phyloP scores from a whole-genome alignment of 2,797 vertebrate species.

The Mus spretus region DNA sequence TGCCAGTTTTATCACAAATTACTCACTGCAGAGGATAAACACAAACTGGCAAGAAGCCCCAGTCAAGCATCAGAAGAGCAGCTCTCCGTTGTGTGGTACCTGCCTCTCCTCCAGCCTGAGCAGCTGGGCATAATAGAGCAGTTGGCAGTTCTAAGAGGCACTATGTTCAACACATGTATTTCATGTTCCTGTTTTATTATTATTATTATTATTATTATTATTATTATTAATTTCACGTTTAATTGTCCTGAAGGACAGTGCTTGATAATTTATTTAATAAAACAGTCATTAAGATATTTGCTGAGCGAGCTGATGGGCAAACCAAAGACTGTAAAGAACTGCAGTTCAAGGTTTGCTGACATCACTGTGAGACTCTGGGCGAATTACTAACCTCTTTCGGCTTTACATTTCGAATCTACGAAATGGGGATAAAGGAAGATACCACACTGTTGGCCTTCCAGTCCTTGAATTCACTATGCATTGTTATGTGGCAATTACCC shows the following conservation, averaged over 20 bases:
- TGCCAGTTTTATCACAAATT: constrained; percentile 80
- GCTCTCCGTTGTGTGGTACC: constrained; percentile 38
- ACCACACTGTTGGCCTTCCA: background rate
- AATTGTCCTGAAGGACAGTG: constrained; percentile 28
- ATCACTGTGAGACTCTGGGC: background rate
- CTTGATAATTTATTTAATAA: constrained; percentile 58
- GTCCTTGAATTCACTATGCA: background rate
- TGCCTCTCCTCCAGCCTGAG: constrained; percentile 47
- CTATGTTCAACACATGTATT: constrained; percentile 4
- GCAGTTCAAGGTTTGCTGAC: background rate
- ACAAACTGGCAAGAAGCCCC: constrained; percentile 72
- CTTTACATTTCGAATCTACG: background rate
- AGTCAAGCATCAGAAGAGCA: constrained; percentile 44
- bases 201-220: background rate
- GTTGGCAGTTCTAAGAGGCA: constrained; percentile 15
- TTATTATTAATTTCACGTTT: constrained; percentile 41
- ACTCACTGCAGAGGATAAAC: constrained; percentile 70
- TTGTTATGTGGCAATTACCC: background rate
- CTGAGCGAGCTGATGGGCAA: background rate
- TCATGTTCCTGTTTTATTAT: background rate
- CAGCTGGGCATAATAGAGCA: constrained; percentile 1
- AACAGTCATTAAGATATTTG: constrained; percentile 49
- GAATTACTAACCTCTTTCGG: constrained; percentile 27
- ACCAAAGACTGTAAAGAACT: constrained; percentile 31
- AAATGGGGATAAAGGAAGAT: background rate